These are phyloP conservation scores for Periparus ater DNA, from an alignment of 2,797 vertebrate genomes.

Conservation along the genomic window DNA sequence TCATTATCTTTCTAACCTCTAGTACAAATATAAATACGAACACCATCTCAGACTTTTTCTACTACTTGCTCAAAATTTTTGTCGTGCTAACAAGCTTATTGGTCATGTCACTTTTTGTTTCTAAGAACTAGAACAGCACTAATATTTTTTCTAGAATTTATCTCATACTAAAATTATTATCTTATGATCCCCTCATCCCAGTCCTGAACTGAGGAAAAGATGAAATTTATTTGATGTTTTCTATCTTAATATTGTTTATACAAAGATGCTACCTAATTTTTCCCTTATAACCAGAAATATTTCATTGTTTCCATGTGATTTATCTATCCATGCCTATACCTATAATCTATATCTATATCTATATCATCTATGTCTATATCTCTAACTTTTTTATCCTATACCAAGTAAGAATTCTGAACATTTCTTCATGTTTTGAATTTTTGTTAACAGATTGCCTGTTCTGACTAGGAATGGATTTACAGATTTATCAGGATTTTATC, in stretches of 20 bases:
- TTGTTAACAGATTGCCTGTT: neutral
- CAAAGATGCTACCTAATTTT: neutral
- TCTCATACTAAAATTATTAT: neutral
- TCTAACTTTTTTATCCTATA: neutral
- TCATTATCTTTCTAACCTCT: neutral
- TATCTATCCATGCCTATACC: neutral
- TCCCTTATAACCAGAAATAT: neutral
- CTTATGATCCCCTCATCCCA: fast-evolving
- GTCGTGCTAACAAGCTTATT: neutral
- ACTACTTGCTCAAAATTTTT: neutral
- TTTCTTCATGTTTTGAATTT: neutral
- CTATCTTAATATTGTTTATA: neutral
- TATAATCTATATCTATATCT: neutral
- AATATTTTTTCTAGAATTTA: neutral
- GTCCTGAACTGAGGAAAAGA: neutral
- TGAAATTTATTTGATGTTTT: neutral
- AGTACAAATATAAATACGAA: neutral
- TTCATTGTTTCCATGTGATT: neutral
- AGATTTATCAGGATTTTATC: neutral
- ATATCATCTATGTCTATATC: neutral
- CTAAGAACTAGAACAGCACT: neutral
- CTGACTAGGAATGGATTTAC: neutral
- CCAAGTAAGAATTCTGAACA: neutral
- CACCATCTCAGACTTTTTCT: neutral
- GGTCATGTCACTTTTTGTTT: neutral